Conservation (phyloP, 2,888 invertebrate genomes). For the Lypha dubia region DNA sequence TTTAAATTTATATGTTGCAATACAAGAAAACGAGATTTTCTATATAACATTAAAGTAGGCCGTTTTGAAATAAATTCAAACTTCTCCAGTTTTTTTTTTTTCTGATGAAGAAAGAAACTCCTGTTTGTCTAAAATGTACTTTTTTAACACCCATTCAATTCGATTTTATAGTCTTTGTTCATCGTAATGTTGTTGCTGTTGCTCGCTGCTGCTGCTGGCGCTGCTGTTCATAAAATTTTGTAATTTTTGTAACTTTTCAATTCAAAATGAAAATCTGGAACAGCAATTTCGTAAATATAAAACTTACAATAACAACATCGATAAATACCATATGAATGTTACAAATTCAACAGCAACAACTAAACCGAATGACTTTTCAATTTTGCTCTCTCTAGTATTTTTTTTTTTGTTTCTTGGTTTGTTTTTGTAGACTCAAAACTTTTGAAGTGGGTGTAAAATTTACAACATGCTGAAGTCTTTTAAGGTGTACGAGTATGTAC, state of each 20-base stretch:
- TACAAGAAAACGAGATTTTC: neutral
- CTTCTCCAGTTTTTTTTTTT: constrained; percentile 1
- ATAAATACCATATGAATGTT: constrained; percentile 20
- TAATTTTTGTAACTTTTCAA: constrained; percentile 45
- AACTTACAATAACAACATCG: constrained; percentile 11
- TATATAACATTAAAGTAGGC: constrained; percentile 33
- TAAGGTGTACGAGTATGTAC: constrained; percentile 6
- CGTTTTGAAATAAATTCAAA: constrained; percentile 40
- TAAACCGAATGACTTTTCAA: constrained; percentile 45
- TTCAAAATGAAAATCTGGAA: constrained; percentile 69
- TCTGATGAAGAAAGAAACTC: neutral
- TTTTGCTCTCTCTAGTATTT: constrained; percentile 13
- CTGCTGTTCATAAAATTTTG: constrained; percentile 47
- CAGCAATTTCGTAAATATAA: constrained; percentile 44
- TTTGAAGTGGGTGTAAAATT: constrained; percentile 69
- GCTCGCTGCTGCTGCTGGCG: constrained; percentile 1
- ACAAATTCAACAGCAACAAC: constrained; percentile 19
- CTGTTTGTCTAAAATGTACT: constrained; percentile 31
- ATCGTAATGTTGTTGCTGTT: neutral
- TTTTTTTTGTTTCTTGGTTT: constrained; percentile 8
- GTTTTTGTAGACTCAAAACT: constrained; percentile 2
- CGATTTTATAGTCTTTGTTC: neutral
- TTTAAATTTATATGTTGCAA: constrained; percentile 41
- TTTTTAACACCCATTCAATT: constrained; percentile 18
- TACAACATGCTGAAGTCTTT: constrained; percentile 61